Evolutionary conservation across 1,140 invertebrate genomes (phyloP), one percentile per base, ranked within the genome.

Genomic region (Drosophila dunni): DNA sequence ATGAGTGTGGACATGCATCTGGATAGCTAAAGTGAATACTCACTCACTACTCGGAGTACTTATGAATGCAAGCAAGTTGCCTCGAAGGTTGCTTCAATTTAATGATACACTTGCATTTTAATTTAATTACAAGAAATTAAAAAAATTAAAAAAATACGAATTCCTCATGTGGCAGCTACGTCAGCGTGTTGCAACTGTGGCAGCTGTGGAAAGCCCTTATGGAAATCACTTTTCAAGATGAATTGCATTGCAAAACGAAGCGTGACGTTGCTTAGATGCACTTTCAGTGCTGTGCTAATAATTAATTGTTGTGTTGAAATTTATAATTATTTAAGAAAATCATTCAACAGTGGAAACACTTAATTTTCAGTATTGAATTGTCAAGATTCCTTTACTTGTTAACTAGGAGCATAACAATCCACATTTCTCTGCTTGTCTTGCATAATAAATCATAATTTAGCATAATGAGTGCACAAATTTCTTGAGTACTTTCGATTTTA

Each of bases 51-150:
- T 29, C 56, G 13, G 29, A 2, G 51, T 38, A 38, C 17, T 66
- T 13, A 33, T 34, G 24, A 29, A 29, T 29, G 24, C 11, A 17
- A 40, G 42, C 67, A 44, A 53, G 66, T 78, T 29, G 70, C 70
- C 79, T 73, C 81, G 77, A 63, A 29, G 46, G 67, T 61, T 69
- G 60, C 75, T 61, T 81, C 70, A 86, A 85, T 86, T 81, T 81
- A 85, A 85, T 85, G 83, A 86, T 71, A 88, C 83, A 89, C 77
- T 88, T 88, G 83, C 83, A 89, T 68, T 83, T 83, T 88, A 88
- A 88, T 88, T 88, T 79, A 88, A 83, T 82, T 83, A 80, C 79
- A 13, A 64, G 46, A 29, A 57, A 50, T 46, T 51, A 24, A 3
- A 51, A 20, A 34, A 9, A 53, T 20, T 20, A 44, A 44, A 66